Percentiles rank a stretch among this genome's conserved stretches.
Evolutionary conservation across 2,888 invertebrate genomes (phyloP).

Genomic region (Drosophila pseudotakahashii): DNA sequence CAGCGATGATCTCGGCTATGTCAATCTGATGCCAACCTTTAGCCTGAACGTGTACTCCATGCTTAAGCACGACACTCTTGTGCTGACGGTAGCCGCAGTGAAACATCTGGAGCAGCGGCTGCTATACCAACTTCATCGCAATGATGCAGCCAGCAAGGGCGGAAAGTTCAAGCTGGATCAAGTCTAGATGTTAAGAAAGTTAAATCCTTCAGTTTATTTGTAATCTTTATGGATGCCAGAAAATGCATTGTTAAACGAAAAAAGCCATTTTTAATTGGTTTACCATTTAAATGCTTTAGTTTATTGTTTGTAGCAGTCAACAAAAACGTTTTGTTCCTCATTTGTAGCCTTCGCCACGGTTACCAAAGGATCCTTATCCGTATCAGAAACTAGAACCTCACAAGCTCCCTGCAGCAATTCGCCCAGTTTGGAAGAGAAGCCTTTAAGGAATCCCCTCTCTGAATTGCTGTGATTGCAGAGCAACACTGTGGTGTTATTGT

Average conservation of each 20-base stretch:
- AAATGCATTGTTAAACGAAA: constrained; percentile 49
- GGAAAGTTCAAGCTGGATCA: constrained; percentile 88
- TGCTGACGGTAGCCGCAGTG: constrained; percentile 93
- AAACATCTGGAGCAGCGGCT: constrained; percentile 93
- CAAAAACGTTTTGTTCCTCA: background rate
- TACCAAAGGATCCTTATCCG: constrained; percentile 91
- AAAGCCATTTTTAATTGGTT: background rate
- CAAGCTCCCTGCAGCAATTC: constrained; percentile 82
- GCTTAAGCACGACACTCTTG: constrained; percentile 97
- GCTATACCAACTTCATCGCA: constrained; percentile 88
- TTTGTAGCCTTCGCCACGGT: constrained; percentile 83
- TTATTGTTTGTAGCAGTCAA: constrained; percentile 3
- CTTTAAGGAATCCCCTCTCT: constrained; percentile 92
- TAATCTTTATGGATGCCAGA: constrained; percentile 15
- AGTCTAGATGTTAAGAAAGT: constrained; percentile 66
- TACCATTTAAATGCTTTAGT: background rate
- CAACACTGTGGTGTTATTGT: constrained; percentile 91
- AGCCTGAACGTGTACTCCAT: constrained; percentile 98
- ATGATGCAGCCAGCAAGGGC: constrained; percentile 84
- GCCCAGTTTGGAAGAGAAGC: constrained; percentile 85
- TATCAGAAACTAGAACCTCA: constrained; percentile 88
- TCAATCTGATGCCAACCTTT: constrained; percentile 98
- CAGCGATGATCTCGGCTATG: constrained; percentile 90
- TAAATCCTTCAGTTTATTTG: constrained; percentile 27
- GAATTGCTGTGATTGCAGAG: constrained; percentile 97